Conservation (phyloP, 2,797 vertebrate genomes). For the Sebastolobus altivelis region DNA sequence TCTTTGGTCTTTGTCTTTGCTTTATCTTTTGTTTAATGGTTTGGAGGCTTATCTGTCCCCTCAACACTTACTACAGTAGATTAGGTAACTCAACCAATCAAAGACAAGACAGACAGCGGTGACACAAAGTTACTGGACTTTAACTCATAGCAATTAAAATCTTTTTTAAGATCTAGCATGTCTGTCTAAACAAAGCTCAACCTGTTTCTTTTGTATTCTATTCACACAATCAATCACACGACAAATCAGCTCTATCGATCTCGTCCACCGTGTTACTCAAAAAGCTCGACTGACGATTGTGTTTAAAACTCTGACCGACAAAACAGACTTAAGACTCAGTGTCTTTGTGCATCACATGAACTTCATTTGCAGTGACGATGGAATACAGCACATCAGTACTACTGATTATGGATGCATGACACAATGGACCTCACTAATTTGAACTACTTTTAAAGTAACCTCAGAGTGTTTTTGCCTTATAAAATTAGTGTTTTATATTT, state of each 20-base stretch:
- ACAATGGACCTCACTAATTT: background rate
- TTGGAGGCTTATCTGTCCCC: background rate
- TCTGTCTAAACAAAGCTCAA: slow-evolving; percentile 7
- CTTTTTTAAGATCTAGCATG: background rate
- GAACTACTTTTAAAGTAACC: background rate
- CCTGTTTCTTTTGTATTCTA: background rate
- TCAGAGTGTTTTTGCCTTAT: background rate
- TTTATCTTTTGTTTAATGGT: slow-evolving; percentile 8
- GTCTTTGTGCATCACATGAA: slow-evolving; percentile 18
- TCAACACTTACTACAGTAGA: background rate
- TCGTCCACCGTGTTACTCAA: background rate
- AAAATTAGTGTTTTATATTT: background rate
- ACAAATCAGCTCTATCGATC: background rate
- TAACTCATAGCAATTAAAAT: background rate
- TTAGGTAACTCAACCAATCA: slow-evolving; percentile 9
- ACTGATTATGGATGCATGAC: slow-evolving; percentile 19
- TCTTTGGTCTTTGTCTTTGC: slow-evolving; percentile 8
- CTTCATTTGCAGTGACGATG: background rate
- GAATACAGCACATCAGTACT: background rate
- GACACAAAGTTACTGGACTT: slow-evolving; percentile 20
- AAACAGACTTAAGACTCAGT: background rate
- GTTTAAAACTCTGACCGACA: slow-evolving; percentile 10
- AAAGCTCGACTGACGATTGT: background rate
- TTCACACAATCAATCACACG: background rate
- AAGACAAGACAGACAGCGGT: background rate